Evolutionary conservation across 2,797 vertebrate genomes (phyloP).

Genomic region (Pseudocheirus occidentalis): DNA sequence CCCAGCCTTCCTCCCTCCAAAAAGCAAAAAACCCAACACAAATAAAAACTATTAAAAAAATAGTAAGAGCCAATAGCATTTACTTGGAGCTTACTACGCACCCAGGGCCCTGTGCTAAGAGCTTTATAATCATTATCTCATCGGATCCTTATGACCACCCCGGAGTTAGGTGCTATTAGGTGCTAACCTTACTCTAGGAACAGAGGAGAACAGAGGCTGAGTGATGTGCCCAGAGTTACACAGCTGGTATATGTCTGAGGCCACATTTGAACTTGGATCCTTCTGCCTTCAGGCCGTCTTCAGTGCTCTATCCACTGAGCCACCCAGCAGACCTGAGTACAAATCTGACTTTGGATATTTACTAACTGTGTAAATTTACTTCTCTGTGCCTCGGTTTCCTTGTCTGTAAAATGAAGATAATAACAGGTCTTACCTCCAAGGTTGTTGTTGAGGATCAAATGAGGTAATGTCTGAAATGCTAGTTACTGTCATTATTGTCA

Average conservation of each 20-base stretch:
- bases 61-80: not conserved
- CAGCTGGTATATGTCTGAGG: not conserved
- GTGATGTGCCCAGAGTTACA: not conserved
- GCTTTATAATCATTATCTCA: not conserved
- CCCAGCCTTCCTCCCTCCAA: too few relatives aligned
- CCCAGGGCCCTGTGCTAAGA: not conserved
- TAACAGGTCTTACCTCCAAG: not conserved
- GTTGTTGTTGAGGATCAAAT: not conserved
- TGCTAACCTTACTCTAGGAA: not conserved
- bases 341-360: not conserved
- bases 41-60: too few relatives aligned
- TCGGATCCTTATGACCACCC: fast-evolving
- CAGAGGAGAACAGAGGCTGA: not conserved
- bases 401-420: not conserved
- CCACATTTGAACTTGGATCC: not conserved
- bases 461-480: not conserved
- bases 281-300: not conserved
- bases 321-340: not conserved
- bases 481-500: not conserved
- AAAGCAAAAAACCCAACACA: too few relatives aligned
- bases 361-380: not conserved
- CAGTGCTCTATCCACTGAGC: not conserved
- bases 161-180: not conserved
- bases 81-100: not conserved
- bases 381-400: not conserved